Evolutionary conservation across 2,797 vertebrate genomes (phyloP), one percentile per base, ranked within the genome.

Genomic region (Sparus aurata): DNA sequence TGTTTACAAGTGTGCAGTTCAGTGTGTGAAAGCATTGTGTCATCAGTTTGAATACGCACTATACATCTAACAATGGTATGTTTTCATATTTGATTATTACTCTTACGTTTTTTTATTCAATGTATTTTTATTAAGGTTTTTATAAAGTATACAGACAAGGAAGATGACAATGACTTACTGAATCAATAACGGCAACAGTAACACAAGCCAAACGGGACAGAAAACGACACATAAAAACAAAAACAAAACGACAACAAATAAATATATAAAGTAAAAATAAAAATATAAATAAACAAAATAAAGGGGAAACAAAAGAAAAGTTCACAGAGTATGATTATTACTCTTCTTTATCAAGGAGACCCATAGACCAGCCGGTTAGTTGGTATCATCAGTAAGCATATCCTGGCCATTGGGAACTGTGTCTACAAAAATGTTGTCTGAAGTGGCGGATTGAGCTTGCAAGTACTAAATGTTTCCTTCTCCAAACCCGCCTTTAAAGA

Each of bases 401-500:
- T 9, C 7, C 3, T 20, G 4, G 9, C 20, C 2, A 22, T 34
- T 50, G 22, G 13, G 50, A 3, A 4, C 49, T 20, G 20, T 54
- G 15, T 68, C 16, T 16, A 17, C 22, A 45, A 5, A 73, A 45
- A 25, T 55, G 6, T 41, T n/a, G 18, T 53, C 22, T 45, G 16
- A 59, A 64, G 52, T 30, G 25, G 30, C 18, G 55, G 22, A 49
- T 46, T 46, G 30, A 65, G 9, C 17, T 75, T 17, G 0, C 15
- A 18, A 58, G 12, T 60, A 69, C 7, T 62, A 49, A 22, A 1
- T 46, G 9, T 71, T 73, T 70, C 12, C 58, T 7, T 67, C n/a
- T 8, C 38, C 20, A 52, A 41, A 2, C 20, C 60, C 11, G 17
- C 11, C 7, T 12, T 47, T 16, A 1, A 53, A 1, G 43, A 41